Evolutionary conservation across 2,797 vertebrate genomes (phyloP).

Genomic region (Nannoperca obscura): DNA sequence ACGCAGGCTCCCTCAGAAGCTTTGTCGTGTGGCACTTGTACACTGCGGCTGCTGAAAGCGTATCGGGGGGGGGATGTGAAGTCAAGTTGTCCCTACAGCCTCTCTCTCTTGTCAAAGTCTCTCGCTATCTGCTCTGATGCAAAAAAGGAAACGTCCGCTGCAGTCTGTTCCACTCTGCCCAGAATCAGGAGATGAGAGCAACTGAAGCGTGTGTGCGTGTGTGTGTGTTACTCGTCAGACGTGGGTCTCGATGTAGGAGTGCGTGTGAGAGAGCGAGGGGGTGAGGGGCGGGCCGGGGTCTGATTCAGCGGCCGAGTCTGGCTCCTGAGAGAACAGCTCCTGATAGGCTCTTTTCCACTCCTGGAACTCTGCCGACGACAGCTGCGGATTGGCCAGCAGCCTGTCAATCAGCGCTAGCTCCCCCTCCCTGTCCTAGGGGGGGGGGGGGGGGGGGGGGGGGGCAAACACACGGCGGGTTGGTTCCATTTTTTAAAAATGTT

Average conservation of each 20-base stretch:
- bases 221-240: slow-evolving; percentile 84
- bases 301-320: slow-evolving; percentile 78
- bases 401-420: slow-evolving; percentile 98
- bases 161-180: slow-evolving; percentile 28
- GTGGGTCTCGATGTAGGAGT: slow-evolving; percentile 98
- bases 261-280: slow-evolving; percentile 93
- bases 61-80: slow-evolving; percentile 9
- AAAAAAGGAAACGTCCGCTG: slow-evolving; percentile 15
- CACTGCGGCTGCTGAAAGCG: slow-evolving; percentile 37
- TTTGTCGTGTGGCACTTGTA: slow-evolving; percentile 49
- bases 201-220: slow-evolving; percentile 12
- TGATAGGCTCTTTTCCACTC: slow-evolving; percentile 97
- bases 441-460: too few relatives aligned
- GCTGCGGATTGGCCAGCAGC: slow-evolving; percentile 94
- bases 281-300: slow-evolving; percentile 86
- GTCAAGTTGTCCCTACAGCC: slow-evolving; percentile 27
- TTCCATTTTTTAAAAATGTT: too few relatives aligned
- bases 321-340: slow-evolving; percentile 92
- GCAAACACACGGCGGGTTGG: too few relatives aligned
- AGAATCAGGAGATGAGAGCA: slow-evolving; percentile 20
- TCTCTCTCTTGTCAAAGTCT: neutral
- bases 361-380: slow-evolving; percentile 97
- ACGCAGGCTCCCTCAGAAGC: slow-evolving; percentile 31
- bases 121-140: slow-evolving; percentile 21
- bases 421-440: slow-evolving; percentile 96